phyloP scores from a whole-genome alignment of 2,888 invertebrate species.

The Habrosyne pyritoides region DNA sequence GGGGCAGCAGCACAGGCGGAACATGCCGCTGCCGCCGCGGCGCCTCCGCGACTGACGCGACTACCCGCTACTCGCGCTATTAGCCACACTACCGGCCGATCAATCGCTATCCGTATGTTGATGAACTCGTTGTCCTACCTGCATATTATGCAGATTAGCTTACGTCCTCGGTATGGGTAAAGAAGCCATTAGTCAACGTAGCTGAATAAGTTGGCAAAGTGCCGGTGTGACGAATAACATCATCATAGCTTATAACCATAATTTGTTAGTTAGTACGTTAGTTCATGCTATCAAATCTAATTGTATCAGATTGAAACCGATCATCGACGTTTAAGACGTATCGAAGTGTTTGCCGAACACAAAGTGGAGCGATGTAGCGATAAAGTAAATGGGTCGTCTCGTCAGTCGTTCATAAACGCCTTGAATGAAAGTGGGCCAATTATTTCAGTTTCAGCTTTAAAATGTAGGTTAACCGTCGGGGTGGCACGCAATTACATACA shows the following conservation, averaged over 20 bases:
- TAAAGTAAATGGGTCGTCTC: slow-evolving; percentile 73
- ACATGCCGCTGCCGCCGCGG: slow-evolving; percentile 72
- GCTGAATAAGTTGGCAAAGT: slow-evolving; percentile 12
- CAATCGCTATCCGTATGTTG: slow-evolving; percentile 51
- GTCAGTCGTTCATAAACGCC: slow-evolving; percentile 53
- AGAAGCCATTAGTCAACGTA: slow-evolving; percentile 32
- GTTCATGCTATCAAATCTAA: background rate
- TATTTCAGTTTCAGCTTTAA: slow-evolving; percentile 53
- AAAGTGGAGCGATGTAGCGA: slow-evolving; percentile 75
- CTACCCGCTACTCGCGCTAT: slow-evolving; percentile 18
- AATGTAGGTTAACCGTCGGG: slow-evolving; percentile 70
- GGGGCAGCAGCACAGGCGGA: slow-evolving; percentile 64
- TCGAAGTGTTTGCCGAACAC: slow-evolving; percentile 48
- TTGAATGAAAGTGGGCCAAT: slow-evolving; percentile 67
- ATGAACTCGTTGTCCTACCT: slow-evolving; percentile 62
- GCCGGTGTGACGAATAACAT: background rate
- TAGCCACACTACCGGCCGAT: slow-evolving; percentile 25
- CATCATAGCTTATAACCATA: background rate
- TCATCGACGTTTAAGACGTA: slow-evolving; percentile 38
- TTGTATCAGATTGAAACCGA: slow-evolving; percentile 21
- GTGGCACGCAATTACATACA: slow-evolving; percentile 65
- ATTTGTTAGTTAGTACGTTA: background rate
- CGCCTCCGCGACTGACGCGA: slow-evolving; percentile 60
- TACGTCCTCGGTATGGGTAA: slow-evolving; percentile 40
- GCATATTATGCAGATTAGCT: slow-evolving; percentile 67